Base-by-base conservation (phyloP, 2,888 invertebrate genomes). In the Temnothorax unifasciatus region DNA sequence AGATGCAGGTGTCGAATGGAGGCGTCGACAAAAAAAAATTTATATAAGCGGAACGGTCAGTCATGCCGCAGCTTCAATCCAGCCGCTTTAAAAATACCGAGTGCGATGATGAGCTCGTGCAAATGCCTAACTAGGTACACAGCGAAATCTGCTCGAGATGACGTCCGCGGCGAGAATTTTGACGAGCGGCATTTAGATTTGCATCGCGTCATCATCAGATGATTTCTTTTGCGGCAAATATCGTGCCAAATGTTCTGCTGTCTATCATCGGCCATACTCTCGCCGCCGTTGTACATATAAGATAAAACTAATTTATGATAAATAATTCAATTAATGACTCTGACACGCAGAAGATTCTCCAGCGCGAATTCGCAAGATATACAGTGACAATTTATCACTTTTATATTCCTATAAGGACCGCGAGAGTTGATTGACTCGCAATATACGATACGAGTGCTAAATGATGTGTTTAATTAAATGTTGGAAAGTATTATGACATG, bases 251-350 rank as follows among this genome's bases (percentile, higher is more conserved):
- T 57, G 54, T 76, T 77, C 29, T 52, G 41, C 11, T 47, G 41
- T 61, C 47, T 47, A 82, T 85, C 71, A 85, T 73, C 85, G 82
- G n/a, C 34, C 61, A 54, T 18, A 9, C 29, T 44, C 29, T 29
- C 29, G 29, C 29, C 64, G 1, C 5, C 50, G 63, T n/a, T n/a
- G n/a, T 34, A 21, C 29, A 29, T 15, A 34, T 25, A 57, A 21
- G 54, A 83, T 89, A 89, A 87, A 88, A 52, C 75, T 59, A 73
- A 71, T 90, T 90, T 89, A 90, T 83, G 86, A 81, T 73, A 85
- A 63, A 86, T 86, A 83, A 86, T 75, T 90, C 74, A 66, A 15
- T 9, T 9, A 66, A 59, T 25, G 11, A 57, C 21, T 68, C 25
- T 21, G 4, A 41, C 47, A 54, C 11, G 44, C 63, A 25, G 44